A percentile compares a stretch with the other conserved stretches of the same genome.
Conservation (phyloP, 2,888 invertebrate species). For the Muscina levida region DNA sequence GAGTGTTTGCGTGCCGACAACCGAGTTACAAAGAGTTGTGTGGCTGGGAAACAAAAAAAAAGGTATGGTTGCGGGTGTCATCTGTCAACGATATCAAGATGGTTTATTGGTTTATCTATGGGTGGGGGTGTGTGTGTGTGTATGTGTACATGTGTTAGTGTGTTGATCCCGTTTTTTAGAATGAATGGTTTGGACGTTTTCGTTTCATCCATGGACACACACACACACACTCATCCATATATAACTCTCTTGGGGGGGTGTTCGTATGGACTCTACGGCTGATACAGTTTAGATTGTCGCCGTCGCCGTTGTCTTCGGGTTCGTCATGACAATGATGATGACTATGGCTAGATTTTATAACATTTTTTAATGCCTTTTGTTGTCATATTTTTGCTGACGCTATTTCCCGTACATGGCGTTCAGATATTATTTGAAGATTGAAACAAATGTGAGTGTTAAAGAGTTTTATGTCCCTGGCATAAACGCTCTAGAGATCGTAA, state of each 20-base stretch:
- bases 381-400: neutral
- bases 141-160: no score
- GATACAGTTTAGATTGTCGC: neutral
- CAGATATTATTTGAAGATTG: conserved; percentile 3
- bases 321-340: neutral
- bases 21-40: conserved; percentile 26
- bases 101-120: conserved; percentile 58
- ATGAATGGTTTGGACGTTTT: neutral
- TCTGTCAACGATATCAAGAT: conserved; percentile 62
- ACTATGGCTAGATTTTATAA: neutral
- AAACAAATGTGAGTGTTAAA: neutral
- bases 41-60: neutral
- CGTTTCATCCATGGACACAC: no score
- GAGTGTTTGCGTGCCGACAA: neutral
- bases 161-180: conserved; percentile 25
- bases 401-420: neutral
- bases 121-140: conserved; percentile 34
- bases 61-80: conserved; percentile 55
- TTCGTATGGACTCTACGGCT: conserved; percentile 1
- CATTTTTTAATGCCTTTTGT: neutral
- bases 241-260: no score
- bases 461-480: conserved; percentile 9
- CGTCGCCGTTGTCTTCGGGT: neutral
- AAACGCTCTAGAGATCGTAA: conserved; percentile 6
- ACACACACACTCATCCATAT: no score